Base-by-base conservation (phyloP, 2,113 vertebrate genomes). In the Hiodon tergisus region DNA sequence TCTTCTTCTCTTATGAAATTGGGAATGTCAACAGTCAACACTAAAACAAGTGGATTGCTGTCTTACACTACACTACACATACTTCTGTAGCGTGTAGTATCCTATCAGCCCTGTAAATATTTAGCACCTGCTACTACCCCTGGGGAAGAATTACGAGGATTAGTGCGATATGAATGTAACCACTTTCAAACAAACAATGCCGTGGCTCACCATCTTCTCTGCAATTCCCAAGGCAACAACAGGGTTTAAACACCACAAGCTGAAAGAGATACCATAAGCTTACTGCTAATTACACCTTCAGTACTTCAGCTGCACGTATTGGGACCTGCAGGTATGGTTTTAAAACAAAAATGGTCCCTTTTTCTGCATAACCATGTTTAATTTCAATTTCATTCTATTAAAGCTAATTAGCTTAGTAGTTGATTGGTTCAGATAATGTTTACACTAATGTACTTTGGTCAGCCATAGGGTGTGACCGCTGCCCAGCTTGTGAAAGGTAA, bases 81-180 rank as follows among this genome's bases (percentile, higher is more conserved):
- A n/a, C n/a, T n/a, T n/a, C n/a, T n/a, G n/a, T n/a, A n/a, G n/a
- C n/a, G n/a, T n/a, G n/a, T n/a, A n/a, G n/a, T n/a, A n/a, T n/a
- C n/a, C n/a, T n/a, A n/a, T n/a, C n/a, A n/a, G 2, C 31, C 31
- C 31, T 31, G 31, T 76, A 79, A 83, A 78, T 78, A 67, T 69
- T 60, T 10, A 66, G 81, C 78, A 76, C 77, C 70, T 80, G 80
- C 68, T 17, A 54, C 66, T 17, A 70, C 59, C 54, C 52, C 51
- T 71, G 59, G 76, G 74, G 77, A 78, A 70, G 70, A 63, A 78
- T 79, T 72, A 80, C n/a, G 6, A 10, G 71, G 75, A 80, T 81
- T 81, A 83, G 66, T 54, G 77, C 75, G 50, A 52, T 46, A 72
- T 50, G 57, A 78, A 58, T 68, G 59, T 77, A 79, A 80, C 17